These are phyloP conservation scores for Hirtodrosophila cameraria DNA, from an alignment of 2,888 invertebrate species.

Conservation along the genomic window DNA sequence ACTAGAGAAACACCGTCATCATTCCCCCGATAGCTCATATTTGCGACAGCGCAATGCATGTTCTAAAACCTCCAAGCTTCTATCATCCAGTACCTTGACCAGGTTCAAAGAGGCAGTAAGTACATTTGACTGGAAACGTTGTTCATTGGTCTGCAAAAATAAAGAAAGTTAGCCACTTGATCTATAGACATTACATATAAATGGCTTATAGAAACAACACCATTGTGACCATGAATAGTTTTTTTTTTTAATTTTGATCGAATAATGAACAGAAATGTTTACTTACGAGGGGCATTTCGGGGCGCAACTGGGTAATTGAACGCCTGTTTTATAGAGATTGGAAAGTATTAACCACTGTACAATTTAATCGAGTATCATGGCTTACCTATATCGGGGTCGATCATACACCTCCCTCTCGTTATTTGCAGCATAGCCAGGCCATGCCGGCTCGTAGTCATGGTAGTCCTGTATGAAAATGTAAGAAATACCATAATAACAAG, in stretches of 20 bases:
- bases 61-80: conserved; percentile 95
- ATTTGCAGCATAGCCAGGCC: conserved; percentile 83
- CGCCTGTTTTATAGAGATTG: conserved; percentile 59
- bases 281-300: conserved; percentile 90
- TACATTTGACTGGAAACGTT: too few species aligned
- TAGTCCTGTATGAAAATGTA: conserved; percentile 84
- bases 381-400: conserved; percentile 70
- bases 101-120: conserved; percentile 94
- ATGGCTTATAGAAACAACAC: too few species aligned
- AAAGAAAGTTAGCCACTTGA: conserved; percentile 12
- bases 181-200: too few species aligned
- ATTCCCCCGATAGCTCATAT: conserved; percentile 90
- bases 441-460: conserved; percentile 86
- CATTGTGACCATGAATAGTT: too few species aligned
- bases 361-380: conserved; percentile 11
- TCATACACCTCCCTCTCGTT: conserved; percentile 83
- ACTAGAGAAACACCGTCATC: conserved; percentile 79
- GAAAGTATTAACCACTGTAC: neutral
- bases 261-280: neutral
- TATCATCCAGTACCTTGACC: conserved; percentile 95
- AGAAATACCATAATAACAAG: conserved; percentile 52
- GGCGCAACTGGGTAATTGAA: conserved; percentile 86
- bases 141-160: too few species aligned
- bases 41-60: conserved; percentile 95
- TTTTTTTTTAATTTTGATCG: too few species aligned